Conservation (phyloP, 2,113 vertebrate species). For the Oryzias woworae region DNA sequence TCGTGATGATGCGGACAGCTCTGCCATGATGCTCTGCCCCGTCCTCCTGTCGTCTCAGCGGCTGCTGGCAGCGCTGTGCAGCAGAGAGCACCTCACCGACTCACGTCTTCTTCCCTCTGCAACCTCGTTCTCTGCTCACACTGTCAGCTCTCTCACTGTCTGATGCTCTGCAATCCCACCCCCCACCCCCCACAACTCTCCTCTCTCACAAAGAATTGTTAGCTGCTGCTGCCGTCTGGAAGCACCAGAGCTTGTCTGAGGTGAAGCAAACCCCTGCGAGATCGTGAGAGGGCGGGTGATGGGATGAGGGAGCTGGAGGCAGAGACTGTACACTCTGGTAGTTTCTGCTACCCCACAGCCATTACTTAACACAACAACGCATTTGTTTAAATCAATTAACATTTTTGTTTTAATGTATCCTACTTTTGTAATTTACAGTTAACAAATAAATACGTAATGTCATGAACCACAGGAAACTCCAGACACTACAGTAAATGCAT, state of each 20-base stretch:
- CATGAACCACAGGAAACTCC: no score
- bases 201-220: constrained; percentile 89
- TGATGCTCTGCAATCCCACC: constrained; percentile 26
- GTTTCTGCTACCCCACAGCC: no score
- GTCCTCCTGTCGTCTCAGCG: constrained; percentile 28
- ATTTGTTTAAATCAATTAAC: no score
- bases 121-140: constrained; percentile 36
- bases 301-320: constrained; percentile 8
- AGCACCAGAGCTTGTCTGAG: constrained; percentile 85
- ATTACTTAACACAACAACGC: no score
- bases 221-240: constrained; percentile 83
- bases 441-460: no score
- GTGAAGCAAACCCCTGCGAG: constrained; percentile 78
- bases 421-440: no score
- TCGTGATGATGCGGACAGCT: constrained; percentile 68
- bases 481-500: no score
- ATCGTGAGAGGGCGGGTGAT: constrained; percentile 73
- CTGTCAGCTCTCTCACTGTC: constrained; percentile 46
- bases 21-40: constrained; percentile 65
- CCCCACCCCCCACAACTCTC: constrained; percentile 5
- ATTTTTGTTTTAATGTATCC: no score
- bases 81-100: constrained; percentile 42
- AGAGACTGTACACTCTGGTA: no score
- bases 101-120: constrained; percentile 28
- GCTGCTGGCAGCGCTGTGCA: constrained; percentile 49